phyloP scores from a whole-genome alignment of 1,140 invertebrate species.

The Bombus fervidus region DNA sequence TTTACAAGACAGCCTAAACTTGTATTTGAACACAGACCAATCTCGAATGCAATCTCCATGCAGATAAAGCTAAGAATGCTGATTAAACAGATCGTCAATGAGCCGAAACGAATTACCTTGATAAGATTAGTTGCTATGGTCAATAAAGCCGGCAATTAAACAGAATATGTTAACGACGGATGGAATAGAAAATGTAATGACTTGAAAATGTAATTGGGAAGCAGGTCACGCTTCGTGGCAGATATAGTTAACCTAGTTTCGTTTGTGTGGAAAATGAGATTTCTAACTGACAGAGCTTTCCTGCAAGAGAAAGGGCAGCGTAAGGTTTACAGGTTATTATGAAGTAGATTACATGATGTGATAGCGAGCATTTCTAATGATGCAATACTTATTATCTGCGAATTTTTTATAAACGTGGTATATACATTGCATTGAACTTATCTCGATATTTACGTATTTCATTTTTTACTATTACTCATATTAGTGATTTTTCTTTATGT shows the following conservation, averaged over 20 bases:
- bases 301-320: not conserved
- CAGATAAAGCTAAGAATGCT: not conserved
- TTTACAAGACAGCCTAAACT: not conserved
- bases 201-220: conserved; percentile 37
- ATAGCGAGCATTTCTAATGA: not conserved
- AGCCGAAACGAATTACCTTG: not conserved
- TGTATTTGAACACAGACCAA: not conserved
- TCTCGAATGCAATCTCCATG: not conserved
- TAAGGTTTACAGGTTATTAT: not conserved
- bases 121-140: not conserved
- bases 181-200: conserved; percentile 34
- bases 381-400: not conserved
- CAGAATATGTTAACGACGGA: conserved; percentile 9
- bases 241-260: conserved; percentile 31
- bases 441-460: no score
- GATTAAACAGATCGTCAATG: not conserved
- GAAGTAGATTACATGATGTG: not conserved
- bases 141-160: conserved; percentile 19
- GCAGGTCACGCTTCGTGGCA: conserved; percentile 32
- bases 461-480: not conserved
- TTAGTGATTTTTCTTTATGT: not conserved
- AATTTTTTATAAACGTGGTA: not conserved
- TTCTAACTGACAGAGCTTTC: not conserved
- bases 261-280: conserved; percentile 48
- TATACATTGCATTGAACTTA: not conserved